phyloP scores from a whole-genome alignment of 2,113 vertebrate species.

The Nothobranchius kuhntae region DNA sequence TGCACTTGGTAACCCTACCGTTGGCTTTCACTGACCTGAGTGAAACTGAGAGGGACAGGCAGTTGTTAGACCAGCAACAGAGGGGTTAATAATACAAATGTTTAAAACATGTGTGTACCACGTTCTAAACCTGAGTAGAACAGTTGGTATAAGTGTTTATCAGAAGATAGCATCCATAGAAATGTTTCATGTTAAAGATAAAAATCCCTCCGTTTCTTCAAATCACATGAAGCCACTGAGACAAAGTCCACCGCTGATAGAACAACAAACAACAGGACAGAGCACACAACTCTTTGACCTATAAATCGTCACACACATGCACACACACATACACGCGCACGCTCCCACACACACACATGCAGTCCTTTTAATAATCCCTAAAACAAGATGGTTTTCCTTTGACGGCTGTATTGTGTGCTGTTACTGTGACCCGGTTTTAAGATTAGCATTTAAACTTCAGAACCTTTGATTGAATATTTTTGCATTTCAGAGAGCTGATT shows the following conservation, averaged over 20 bases:
- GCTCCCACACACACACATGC: neutral
- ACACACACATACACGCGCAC: neutral
- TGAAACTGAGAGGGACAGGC: neutral
- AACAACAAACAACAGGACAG: constrained; percentile 65
- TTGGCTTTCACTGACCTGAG: neutral
- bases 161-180: neutral
- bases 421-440: neutral
- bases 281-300: constrained; percentile 64
- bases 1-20: constrained; percentile 32
- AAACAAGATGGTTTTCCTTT: neutral
- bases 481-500: constrained; percentile 12
- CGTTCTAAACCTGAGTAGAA: neutral
- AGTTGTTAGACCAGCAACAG: neutral
- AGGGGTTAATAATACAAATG: no score
- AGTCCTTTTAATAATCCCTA: no score
- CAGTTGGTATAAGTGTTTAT: neutral
- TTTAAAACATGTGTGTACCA: neutral
- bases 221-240: constrained; percentile 37
- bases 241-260: constrained; percentile 68
- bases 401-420: neutral
- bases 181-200: neutral
- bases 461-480: neutral
- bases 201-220: constrained; percentile 12
- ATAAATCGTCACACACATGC: constrained; percentile 34
- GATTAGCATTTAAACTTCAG: neutral